Evolutionary conservation across 2,888 invertebrate genomes (phyloP), one percentile per base, ranked within the genome.

Genomic region (Tanypteryx hageni): DNA sequence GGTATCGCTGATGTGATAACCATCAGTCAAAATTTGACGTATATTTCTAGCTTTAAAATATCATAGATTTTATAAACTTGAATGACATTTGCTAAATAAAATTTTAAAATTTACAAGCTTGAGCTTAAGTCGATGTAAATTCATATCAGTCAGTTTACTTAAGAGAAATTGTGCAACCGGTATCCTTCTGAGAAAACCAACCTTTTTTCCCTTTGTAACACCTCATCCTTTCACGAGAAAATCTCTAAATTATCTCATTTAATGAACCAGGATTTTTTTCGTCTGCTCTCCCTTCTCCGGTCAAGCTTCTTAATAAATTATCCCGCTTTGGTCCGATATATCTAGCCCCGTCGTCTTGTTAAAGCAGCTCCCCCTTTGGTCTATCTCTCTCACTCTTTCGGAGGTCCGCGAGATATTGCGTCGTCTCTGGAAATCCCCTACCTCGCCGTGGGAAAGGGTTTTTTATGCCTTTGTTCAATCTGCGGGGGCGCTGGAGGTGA

Each of bases 281-380:
- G 7, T 11, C 76, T 0, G 22, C 22, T 18, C 13, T 76, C 76
- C 76, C 76, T 27, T 27, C 22, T 76, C 22, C 76, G 76, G 76
- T 76, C 76, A 76, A 76, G 76, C 76, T 76, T 76, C 76, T 76
- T 76, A 76, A 76, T 76, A 76, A 76, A 76, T 76, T 76, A 76
- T 76, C 76, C 76, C 76, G 76, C 76, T 27, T 76, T 68, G n/a
- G 68, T 68, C 76, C 76, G 76, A 76, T 76, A 76, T 76, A n/a
- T 76, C 76, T 76, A 27, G 22, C 11, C 44, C 76, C 22, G 76
- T 27, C 76, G 22, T 13, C 76, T 76, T 76, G 76, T 76, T 76
- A 27, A 68, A 68, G 68, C 68, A n/a, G 22, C 68, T 18, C 68
- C 68, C 68, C 14, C 64, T 22, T 76, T 10, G 1, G 22, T 27